Percentiles rank a stretch among this genome's conserved stretches.
These are phyloP conservation scores for Macrosoma leucophasiata DNA, from an alignment of 2,888 invertebrate species.

Conservation along the genomic window DNA sequence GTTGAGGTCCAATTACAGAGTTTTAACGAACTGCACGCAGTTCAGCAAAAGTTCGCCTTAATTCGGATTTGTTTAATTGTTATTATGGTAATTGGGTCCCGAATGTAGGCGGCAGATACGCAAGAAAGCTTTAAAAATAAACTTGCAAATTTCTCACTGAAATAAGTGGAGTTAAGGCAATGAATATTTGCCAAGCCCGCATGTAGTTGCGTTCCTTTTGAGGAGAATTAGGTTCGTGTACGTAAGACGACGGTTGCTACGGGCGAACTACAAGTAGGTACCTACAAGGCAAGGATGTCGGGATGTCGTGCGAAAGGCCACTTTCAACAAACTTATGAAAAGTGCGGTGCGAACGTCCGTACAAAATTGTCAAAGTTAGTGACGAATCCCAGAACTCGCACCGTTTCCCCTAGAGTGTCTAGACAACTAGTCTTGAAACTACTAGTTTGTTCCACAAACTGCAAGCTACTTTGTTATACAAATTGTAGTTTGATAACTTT, in stretches of 20 bases:
- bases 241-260: too few relatives aligned
- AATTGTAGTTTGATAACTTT: too few relatives aligned
- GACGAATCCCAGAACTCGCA: too few relatives aligned
- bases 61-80: slow-evolving; percentile 44
- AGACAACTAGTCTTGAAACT: too few relatives aligned
- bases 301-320: slow-evolving; percentile 41
- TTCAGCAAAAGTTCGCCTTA: slow-evolving; percentile 36
- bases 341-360: too few relatives aligned
- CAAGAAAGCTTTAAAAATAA: slow-evolving; percentile 30
- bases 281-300: slow-evolving; percentile 50
- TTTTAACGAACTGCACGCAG: slow-evolving; percentile 47
- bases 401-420: too few relatives aligned
- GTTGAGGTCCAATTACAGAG: slow-evolving; percentile 41
- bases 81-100: slow-evolving; percentile 18
- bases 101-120: slow-evolving; percentile 13
- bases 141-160: slow-evolving; percentile 33
- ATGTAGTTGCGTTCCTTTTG: slow-evolving; percentile 61
- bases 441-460: too few relatives aligned
- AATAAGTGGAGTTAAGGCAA: slow-evolving; percentile 41
- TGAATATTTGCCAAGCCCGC: slow-evolving; percentile 56
- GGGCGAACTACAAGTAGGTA: too few relatives aligned
- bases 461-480: too few relatives aligned
- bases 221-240: slow-evolving; percentile 29
- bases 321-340: slow-evolving; percentile 34
- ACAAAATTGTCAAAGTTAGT: too few relatives aligned